Evolutionary conservation across 2,888 invertebrate genomes (phyloP), one percentile per base, ranked within the genome.

Genomic region (Boloria euphrosyne): DNA sequence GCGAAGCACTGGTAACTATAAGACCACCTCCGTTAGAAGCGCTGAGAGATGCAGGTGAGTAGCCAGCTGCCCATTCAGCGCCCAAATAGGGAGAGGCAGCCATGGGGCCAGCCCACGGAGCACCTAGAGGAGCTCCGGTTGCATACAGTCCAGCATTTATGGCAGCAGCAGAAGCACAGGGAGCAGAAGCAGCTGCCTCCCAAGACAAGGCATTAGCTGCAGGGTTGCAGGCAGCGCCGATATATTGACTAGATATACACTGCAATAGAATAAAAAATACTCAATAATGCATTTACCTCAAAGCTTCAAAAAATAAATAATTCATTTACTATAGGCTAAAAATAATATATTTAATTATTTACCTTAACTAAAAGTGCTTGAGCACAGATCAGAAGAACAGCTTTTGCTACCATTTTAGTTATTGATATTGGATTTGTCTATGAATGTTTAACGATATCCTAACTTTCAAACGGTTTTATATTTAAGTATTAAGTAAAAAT

Each of bases 301-400:
- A 22, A 27, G 16, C 13, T 13, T 31, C 22, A 38, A 10, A 2
- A 58, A 54, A n/a, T n/a, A n/a, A n/a, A n/a, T n/a, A n/a, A n/a
- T n/a, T n/a, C n/a, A n/a, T n/a, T n/a, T n/a, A n/a, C n/a, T n/a
- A n/a, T n/a, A n/a, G n/a, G n/a, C n/a, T n/a, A n/a, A n/a, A n/a
- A n/a, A n/a, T n/a, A n/a, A n/a, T n/a, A n/a, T n/a, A n/a, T n/a
- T n/a, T n/a, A n/a, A 22, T 22, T 31, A 55, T 44, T 70, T 68
- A 74, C 75, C 72, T 76, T 74, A 18, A 74, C 65, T 4, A 76
- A 38, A 10, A 75, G 52, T 14, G 67, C 67, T 22, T 22, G 22
- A 22, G 22, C 22, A 22, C 22, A 22, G 22, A 22, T 2, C 22
- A 22, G 22, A 22, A 75, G 16, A 49, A 74, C 50, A 10, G 54